Evolutionary conservation across 2,797 vertebrate genomes (phyloP), one percentile per base, ranked within the genome.

Genomic region (Gadopsis bispinosus): DNA sequence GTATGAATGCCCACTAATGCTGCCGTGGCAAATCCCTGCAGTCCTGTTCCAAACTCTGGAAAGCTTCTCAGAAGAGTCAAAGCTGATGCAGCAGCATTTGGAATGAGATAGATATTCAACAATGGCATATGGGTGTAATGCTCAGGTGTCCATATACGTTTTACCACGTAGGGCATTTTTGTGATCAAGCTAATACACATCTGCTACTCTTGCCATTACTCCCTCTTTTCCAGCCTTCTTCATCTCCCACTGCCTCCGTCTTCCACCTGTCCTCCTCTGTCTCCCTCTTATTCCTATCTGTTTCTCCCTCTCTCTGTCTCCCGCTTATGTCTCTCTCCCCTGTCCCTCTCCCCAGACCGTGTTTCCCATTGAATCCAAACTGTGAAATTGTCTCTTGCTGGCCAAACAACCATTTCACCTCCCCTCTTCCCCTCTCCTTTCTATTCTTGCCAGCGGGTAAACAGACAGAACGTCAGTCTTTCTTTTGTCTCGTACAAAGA

Each of bases 401-500:
- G 51, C 68, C 13, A 22, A 71, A 71, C 62, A 64, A 48, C 64
- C 80, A 79, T 87, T 89, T 81, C 68, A 73, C 67, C 71, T 89
- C 75, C 35, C 63, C 63, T 73, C 60, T 63, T 35, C 60, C 65
- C 43, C 59, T 72, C 64, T 71, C 53, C 59, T 60, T 37, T 77
- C 59, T 81, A 63, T 47, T 51, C 69, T 64, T 47, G 66, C 78
- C 87, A 48, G 67, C 50, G 72, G 76, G 75, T 83, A 89, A 92
- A 91, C 87, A 87, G 80, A 76, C 56, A 73, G 73, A 78, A 80
- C 29, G 63, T 74, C 80, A 87, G 81, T 90, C 79, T 81, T 74
- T 83, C 85, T 85, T 89, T 83, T 90, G 84, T 87, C 79, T 73
- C 50, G 13, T 47, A 76, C 73, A 92, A 76, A 88, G 73, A 86